Base-by-base conservation (phyloP, 2,797 vertebrate genomes). In the Chanos chanos region DNA sequence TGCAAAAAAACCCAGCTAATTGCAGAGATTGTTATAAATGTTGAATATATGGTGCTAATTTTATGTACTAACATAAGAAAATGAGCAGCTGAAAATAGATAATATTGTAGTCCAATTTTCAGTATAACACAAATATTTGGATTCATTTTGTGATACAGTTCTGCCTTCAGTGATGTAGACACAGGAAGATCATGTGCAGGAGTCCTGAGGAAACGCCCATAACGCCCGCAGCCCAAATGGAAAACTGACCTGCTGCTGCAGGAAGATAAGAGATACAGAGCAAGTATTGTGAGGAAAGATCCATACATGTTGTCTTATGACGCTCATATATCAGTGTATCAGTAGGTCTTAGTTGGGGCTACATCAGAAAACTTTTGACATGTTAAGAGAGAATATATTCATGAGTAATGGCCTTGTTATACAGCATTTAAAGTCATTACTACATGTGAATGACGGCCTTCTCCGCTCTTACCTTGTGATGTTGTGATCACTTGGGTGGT, bases 381-480 rank as follows among this genome's bases (percentile, higher is more conserved):
- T 41, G 1, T 50, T 4, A 36, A 2, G 1, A 2, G 61, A 22
- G 27, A 5, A 34, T 60, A n/a, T 60, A 44, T 27, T 45, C 13
- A 9, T 45, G 2, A 25, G 27, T 25, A 13, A 16, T 56, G 13
- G 1, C 31, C 33, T 31, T 1, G 7, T 33, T 12, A 12, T 31
- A 7, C 7, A 7, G n/a, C n/a, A n/a, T n/a, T 8, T 7, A 7
- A 6, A 12, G 5, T 21, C 21, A 0, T 9, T 4, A 9, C 40
- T 15, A 36, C 1, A 13, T n/a, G n/a, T n/a, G n/a, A n/a, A n/a
- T n/a, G n/a, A n/a, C n/a, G n/a, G n/a, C n/a, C n/a, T n/a, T n/a
- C n/a, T n/a, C n/a, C n/a, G n/a, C n/a, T 44, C 68, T 70, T 80
- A 87, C 85, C 83, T 41, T 61, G 33, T 36, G 79, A 61, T 3